Conservation (phyloP, 2,888 invertebrate genomes). For the Corythucha ciliata region DNA sequence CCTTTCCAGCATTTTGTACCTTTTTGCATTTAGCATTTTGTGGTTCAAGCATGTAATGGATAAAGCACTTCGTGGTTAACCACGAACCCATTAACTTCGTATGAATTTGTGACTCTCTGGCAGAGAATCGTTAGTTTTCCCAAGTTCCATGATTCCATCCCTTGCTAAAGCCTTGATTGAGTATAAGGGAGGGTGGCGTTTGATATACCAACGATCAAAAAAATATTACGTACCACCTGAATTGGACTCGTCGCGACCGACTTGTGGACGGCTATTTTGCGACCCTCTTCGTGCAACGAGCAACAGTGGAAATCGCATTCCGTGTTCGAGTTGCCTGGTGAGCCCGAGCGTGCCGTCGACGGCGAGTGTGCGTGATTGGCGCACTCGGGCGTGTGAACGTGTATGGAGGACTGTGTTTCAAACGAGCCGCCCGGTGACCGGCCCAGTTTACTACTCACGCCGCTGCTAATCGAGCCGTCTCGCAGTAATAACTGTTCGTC, state of each 20-base stretch:
- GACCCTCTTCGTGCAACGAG: constrained; percentile 85
- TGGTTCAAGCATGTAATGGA: too few species aligned
- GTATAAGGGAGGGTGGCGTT: too few species aligned
- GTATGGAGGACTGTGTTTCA: constrained; percentile 58
- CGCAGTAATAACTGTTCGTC: constrained; percentile 57
- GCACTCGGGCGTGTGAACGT: constrained; percentile 75
- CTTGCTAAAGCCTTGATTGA: too few species aligned
- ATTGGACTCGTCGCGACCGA: constrained; percentile 89
- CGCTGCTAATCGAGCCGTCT: constrained; percentile 40
- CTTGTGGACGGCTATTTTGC: constrained; percentile 84
- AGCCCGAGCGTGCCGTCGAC: constrained; percentile 42
- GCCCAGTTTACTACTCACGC: constrained; percentile 19
- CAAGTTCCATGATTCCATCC: too few species aligned
- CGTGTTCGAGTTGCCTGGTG: constrained; percentile 49
- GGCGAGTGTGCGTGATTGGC: constrained; percentile 57
- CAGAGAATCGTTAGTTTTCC: too few species aligned
- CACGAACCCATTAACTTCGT: too few species aligned
- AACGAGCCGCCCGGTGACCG: constrained; percentile 46
- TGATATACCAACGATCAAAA: too few species aligned
- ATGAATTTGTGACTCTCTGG: too few species aligned
- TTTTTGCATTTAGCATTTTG: too few species aligned
- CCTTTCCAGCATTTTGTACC: too few species aligned
- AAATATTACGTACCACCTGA: too few species aligned
- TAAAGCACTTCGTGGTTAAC: too few species aligned
- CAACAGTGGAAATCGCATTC: constrained; percentile 96